Base-by-base conservation (phyloP, 2,888 invertebrate species). In the Enchytraeus crypticus region DNA sequence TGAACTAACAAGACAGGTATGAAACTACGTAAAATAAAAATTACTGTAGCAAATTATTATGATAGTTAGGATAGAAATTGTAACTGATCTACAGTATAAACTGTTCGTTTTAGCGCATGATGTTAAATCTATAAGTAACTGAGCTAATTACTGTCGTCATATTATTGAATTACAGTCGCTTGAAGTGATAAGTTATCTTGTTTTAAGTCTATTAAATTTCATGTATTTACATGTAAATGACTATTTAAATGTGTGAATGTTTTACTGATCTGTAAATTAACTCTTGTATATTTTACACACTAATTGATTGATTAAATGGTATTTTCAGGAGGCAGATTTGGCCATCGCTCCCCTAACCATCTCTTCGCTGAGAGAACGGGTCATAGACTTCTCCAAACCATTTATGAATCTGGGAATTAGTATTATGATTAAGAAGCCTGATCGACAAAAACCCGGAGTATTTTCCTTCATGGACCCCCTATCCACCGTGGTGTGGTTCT, bases 391-490 rank as follows among this genome's bases (percentile, higher is more conserved):
- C 81, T 93, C 90, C 74, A 96, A 95, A 79, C 95, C 97, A 4
- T 97, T 95, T 82, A 90, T 97, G 87, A 89, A 92, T 23, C 84
- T 95, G 62, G 93, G 95, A 63, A 92, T 92, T 76, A 92, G 92
- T 71, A 90, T 95, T 71, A 90, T 91, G 88, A 89, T 91, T 74
- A 90, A 90, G 81, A 92, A 89, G 77, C 90, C 90, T n/a, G 85
- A 89, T 71, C 92, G 91, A 81, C 90, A 90, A 79, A 87, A 89
- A 74, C 89, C 92, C n/a, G 92, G 92, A 45, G 92, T 97, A 43
- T 96, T 98, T 82, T 93, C 95, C 76, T 98, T 98, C 82, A 86
- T 98, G 79, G 89, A 90, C 80, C 97, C 97, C 32, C 84, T 98
- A 67, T 92, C 93, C 66, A 90, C 91, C 77, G 93, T 93, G 82